A percentile compares a stretch with the other conserved stretches of the same genome.
Conservation (phyloP, 2,888 invertebrate genomes). For the Platycheirus rosarum region DNA sequence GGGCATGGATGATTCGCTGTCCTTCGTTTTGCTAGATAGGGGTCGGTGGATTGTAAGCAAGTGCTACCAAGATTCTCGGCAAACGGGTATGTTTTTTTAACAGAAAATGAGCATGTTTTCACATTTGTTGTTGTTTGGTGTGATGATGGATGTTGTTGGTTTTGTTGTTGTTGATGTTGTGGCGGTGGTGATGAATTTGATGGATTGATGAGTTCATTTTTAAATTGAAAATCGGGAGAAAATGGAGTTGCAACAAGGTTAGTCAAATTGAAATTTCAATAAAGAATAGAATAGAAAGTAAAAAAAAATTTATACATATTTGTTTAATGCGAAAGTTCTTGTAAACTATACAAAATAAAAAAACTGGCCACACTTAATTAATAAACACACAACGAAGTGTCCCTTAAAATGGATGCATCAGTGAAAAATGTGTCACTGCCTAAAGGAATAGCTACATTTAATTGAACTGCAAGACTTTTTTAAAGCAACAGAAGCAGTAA, state of each 20-base stretch:
- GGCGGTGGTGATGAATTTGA: slow-evolving; percentile 53
- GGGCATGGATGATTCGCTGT: slow-evolving; percentile 97
- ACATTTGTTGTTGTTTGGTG: slow-evolving; percentile 62
- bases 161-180: slow-evolving; percentile 19
- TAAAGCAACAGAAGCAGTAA: no score
- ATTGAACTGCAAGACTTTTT: no score
- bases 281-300: slow-evolving; percentile 56
- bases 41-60: slow-evolving; percentile 84
- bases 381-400: no score
- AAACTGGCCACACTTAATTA: no score
- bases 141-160: slow-evolving; percentile 29
- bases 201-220: slow-evolving; percentile 61
- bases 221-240: slow-evolving; percentile 57
- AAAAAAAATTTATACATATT: slow-evolving; percentile 37
- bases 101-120: slow-evolving; percentile 71
- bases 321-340: no score
- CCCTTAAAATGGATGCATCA: no score
- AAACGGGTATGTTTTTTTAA: slow-evolving; percentile 76
- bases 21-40: slow-evolving; percentile 95
- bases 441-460: no score
- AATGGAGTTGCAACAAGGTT: slow-evolving; percentile 43
- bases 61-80: slow-evolving; percentile 74
- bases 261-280: slow-evolving; percentile 11
- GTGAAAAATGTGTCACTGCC: no score
- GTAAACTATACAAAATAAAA: no score